These are phyloP conservation scores for Mythimna albipuncta DNA, from an alignment of 2,888 invertebrate genomes.

Conservation along the genomic window DNA sequence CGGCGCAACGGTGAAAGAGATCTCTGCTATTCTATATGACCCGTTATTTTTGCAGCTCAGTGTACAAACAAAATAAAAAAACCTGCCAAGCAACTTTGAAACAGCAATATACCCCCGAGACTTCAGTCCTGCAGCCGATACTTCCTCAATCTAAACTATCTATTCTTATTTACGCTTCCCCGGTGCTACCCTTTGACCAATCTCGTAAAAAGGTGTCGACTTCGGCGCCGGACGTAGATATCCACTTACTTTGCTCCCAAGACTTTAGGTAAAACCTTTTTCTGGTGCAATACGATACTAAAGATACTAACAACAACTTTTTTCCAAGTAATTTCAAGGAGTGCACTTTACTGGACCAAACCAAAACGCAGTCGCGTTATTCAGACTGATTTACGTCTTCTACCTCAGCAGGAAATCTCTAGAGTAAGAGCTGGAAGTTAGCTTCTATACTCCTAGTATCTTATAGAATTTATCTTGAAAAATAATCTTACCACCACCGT, in stretches of 20 bases:
- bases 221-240: slow-evolving; percentile 39
- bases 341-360: slow-evolving; percentile 71
- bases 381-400: slow-evolving; percentile 73
- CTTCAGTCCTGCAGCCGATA: slow-evolving; percentile 6
- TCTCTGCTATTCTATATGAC: too few relatives aligned
- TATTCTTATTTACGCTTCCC: slow-evolving; percentile 25
- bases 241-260: slow-evolving; percentile 56
- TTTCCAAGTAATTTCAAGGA: slow-evolving; percentile 69
- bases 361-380: slow-evolving; percentile 70
- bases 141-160: slow-evolving; percentile 25
- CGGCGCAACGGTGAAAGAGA: too few relatives aligned
- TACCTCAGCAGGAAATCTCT: slow-evolving; percentile 60
- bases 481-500: background rate
- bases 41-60: too few relatives aligned
- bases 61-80: background rate
- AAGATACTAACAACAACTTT: slow-evolving; percentile 37
- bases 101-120: background rate
- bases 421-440: slow-evolving; percentile 21
- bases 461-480: slow-evolving; percentile 29
- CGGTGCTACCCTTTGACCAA: slow-evolving; percentile 30
- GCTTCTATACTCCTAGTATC: slow-evolving; percentile 22
- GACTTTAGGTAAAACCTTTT: slow-evolving; percentile 49
- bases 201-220: slow-evolving; percentile 55
- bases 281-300: slow-evolving; percentile 35
- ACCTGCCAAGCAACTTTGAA: too few relatives aligned